Base-by-base conservation (phyloP, 2,113 vertebrate species). In the Melozone crissalis region DNA sequence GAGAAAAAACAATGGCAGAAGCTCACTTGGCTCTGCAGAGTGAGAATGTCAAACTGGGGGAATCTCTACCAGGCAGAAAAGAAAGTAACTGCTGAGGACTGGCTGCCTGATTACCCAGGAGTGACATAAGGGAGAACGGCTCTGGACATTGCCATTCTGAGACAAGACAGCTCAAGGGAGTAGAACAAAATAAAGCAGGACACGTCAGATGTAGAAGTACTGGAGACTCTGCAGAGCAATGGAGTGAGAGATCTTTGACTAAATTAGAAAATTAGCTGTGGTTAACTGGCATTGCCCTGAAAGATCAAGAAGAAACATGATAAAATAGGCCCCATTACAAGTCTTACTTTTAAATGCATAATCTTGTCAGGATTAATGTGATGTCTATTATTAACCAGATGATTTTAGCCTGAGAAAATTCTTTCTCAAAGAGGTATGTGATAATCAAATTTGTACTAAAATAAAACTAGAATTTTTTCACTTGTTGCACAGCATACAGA, bases 1-100 rank as follows among this genome's bases (percentile, higher is more conserved):
- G 65, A 27, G n/a, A 44, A 89, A 62, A 68, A 31, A n/a, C 0
- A 3, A 67, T 0, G 0, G 30, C 44, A 87, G 68, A 55, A 77
- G 33, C 31, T 72, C 20, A 28, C 12, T n/a, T 75, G 63, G 44
- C 46, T 90, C 74, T 92, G 55, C 37, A 80, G 79, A 90, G 12
- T 23, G 9, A 46, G 9, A 30, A 37, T 5, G 14, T 58, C 44
- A 52, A 37, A 54, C 37, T 54, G 13, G 14, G 17, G 23, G 28
- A 85, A 85, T 73, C 35, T 55, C 43, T 7, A 2, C 11, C 15
- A 59, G 22, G 24, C 19, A 75, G 49, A 51, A 78, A 19, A 78
- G 35, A 35, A 55, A 69, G 41, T 11, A 57, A 49, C 15, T 61
- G 41, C 46, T 0, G 0, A 80, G 52, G 19, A 85, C 13, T 37